Base-by-base conservation (phyloP, 2,113 vertebrate species). In the Dendropsophus ebraccatus region DNA sequence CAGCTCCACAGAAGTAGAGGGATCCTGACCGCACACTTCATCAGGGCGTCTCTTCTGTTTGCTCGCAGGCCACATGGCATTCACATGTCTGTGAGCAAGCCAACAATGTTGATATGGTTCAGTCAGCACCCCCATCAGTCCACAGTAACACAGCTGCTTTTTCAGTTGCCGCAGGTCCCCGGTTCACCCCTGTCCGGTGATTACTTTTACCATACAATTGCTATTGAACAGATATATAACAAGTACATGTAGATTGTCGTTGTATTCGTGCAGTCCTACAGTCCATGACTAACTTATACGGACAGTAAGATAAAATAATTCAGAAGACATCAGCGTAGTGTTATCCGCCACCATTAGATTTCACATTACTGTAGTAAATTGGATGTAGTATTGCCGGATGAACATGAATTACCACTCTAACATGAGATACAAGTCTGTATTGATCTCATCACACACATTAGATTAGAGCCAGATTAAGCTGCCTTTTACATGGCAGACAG, bases 1-100 rank as follows among this genome's bases (percentile, higher is more conserved):
- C 32, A 72, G 50, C 75, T 37, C 47, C 69, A 69, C 30, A 14
- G 32, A 11, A 41, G 30, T 32, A n/a, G 62, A 58, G 11, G n/a
- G 76, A 80, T 80, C 23, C 67, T 74, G 19, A 78, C 4, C 87
- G 16, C 5, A 1, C 54, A 0, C 0, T 77, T 89, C 88, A 73
- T 88, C 77, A 58, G 84, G 5, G 21, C 19, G 82, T 81, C 65
- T 65, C 25, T 91, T 87, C 88, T 88, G 85, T 28, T 86, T 62
- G 80, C 45, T 86, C 49, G 54, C 50, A 58, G 4, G 0, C 21
- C 6, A 0, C 56, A 0, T 80, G 67, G 82, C 79, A 65, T 21
- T 77, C 73, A 52, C 74, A 25, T 86, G 62, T 54, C 83, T 87
- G 16, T 65, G 81, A 88, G 87, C 7, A 50, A n/a, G 70, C n/a